Base-by-base conservation (phyloP, 2,888 invertebrate species). In the Phrixothrix hirtus region DNA sequence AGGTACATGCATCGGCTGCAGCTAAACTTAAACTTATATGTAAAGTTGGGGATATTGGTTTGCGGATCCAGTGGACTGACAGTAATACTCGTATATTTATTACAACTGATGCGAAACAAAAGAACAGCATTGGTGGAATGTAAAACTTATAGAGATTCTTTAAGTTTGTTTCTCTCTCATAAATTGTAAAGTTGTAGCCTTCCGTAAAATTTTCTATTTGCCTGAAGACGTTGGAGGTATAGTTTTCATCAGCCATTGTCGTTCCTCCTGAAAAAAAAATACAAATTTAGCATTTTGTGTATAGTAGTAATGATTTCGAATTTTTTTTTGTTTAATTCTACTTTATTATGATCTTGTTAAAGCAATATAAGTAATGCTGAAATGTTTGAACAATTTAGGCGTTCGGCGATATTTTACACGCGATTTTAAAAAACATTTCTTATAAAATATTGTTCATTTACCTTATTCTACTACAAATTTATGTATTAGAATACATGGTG, bases 1-100 rank as follows among this genome's bases (percentile, higher is more conserved):
- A 80, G 5, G 82, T 79, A 57, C 78, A 77, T 0, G 81, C 79
- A 65, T 84, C 83, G 0, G 83, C 82, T 1, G 78, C 79, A 1
- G 83, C 82, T 35, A 84, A 68, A 58, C 83, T 83, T 11, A 83
- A 67, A 57, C 81, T 82, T 45, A 84, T 79, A 60, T 79, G 78
- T 10, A 83, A 66, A 1, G 82, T 83, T 1, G 82, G 81, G 1
- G 81, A 78, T 59, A 83, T 69, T 0, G 81, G 80, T 38, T 79
- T 74, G 30, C 79, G 71, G 26, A 83, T 79, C 82, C 83, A 83
- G 34, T 77, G 72, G 1, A 79, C 77, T 53, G 81, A 77, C 13
- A 78, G 62, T 13, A 84, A 73, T 4, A 84, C 79, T 26, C 79
- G 68, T 1, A 79, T 69, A 68, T 84, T 84, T 50, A 82, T 75